Evolutionary conservation across 2,797 vertebrate genomes (phyloP), one percentile per base, ranked within the genome.

Genomic region (Carcharodon carcharias): DNA sequence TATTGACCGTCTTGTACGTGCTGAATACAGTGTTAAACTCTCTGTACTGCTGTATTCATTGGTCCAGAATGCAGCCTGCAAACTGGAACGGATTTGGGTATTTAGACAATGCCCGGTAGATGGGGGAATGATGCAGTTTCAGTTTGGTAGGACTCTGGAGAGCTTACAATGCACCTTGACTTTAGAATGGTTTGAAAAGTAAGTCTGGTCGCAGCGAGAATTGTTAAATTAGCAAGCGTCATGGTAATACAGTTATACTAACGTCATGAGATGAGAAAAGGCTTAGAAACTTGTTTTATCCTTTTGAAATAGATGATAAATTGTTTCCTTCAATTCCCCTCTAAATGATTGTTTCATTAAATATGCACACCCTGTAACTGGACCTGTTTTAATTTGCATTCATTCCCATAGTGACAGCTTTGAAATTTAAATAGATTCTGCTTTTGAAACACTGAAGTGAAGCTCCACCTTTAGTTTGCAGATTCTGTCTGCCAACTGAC

Each of bases 321-420:
- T 67, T 67, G 14, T 82, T 82, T 18, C n/a, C 16, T 82, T 82
- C 77, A 82, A 45, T 45, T 40, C 77, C n/a, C 35, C 73, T 77
- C 35, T 80, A 80, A 80, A 12, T 80, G 35, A 80, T 80, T 40
- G 35, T 40, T 80, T 80, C 73, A 40, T 40, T n/a, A 40, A 80
- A 80, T 80, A 80, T 80, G 35, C 35, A 80, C 35, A 2, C 73
- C 35, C 35, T 4, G 73, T 16, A n/a, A 40, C 3, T 16, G 35
- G 73, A n/a, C 73, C 35, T 80, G 73, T 80, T 80, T 80, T 80
- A 80, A 80, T 80, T 80, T 80, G 73, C 73, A 40, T 80, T 80
- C 73, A 40, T 80, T 80, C 73, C 67, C 73, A 80, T 14, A 80
- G 73, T 40, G 73, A 80, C 73, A 80, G 35, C 35, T 80, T 80